Base-by-base conservation (phyloP, 2,888 invertebrate genomes). In the Meiosimyza platycephala region DNA sequence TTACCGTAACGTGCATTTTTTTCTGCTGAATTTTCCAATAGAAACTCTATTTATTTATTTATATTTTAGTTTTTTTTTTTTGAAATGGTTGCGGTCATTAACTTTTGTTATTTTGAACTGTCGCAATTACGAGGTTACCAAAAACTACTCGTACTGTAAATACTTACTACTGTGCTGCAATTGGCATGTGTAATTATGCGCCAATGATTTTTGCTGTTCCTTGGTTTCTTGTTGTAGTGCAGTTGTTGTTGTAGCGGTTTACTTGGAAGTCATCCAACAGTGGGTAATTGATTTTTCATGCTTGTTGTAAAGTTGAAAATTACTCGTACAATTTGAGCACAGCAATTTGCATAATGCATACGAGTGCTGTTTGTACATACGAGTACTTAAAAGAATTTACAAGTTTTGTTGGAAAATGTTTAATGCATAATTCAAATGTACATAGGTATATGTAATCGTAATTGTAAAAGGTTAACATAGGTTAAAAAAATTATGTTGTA, bases 281-380 rank as follows among this genome's bases (percentile, higher is more conserved):
- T 40, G 15, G 55, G 57, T 48, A 67, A 67, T 67, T 67, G 67
- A 47, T 67, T 67, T 67, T 67, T 57, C 57, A 67, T 67, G 67
- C 67, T 67, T 51, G 28, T 65, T 65, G 60, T 33, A 22, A 33
- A 50, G 50, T 64, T 47, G 57, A 55, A 67, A 67, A 67, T 80
- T 76, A 80, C 81, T 81, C 82, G 76, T 81, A 81, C 76, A 79
- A 82, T 81, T 82, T 78, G 80, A 79, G 78, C 80, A 40, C 40
- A 40, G 6, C 40, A 40, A 40, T 40, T 40, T 40, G 40, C 40
- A 40, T 40, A 40, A 40, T 40, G 40, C 40, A 40, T 40, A 40
- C 40, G 40, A 40, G 40, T 40, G 40, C 40, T 40, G 40, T 40
- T 40, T 40, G 40, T 40, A 22, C 22, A 2, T 22, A 22, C 22